These are phyloP conservation scores for Teleogryllus oceanicus DNA, from an alignment of 2,888 invertebrate species.

Conservation along the genomic window DNA sequence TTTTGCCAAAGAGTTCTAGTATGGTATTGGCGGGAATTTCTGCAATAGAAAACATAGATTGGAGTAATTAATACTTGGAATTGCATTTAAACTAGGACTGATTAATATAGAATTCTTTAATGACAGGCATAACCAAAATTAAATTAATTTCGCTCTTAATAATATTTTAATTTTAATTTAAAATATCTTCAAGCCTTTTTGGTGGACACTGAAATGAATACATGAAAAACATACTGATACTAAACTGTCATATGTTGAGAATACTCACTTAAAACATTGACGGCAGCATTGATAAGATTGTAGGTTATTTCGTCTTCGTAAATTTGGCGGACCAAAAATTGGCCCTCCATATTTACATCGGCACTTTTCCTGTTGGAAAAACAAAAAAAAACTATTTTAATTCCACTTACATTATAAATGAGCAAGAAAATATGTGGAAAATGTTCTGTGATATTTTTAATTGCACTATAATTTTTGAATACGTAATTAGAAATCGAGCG, in stretches of 20 bases:
- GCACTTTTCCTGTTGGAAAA: slow-evolving; percentile 73
- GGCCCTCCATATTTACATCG: slow-evolving; percentile 90
- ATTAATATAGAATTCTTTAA: no score
- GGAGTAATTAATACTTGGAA: not conserved
- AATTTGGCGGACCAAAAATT: slow-evolving; percentile 89
- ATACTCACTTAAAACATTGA: slow-evolving; percentile 80
- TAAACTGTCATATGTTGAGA: no score
- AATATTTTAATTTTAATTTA: no score
- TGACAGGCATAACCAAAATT: no score
- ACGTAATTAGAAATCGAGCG: no score
- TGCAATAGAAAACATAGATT: slow-evolving; percentile 47
- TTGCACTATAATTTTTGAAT: no score
- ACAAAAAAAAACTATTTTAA: not conserved
- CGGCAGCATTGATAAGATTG: slow-evolving; percentile 87
- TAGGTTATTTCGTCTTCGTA: slow-evolving; percentile 95
- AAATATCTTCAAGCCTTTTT: no score
- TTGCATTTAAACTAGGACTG: no score
- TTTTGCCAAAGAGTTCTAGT: slow-evolving; percentile 86
- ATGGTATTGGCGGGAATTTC: slow-evolving; percentile 88
- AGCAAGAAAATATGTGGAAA: not conserved
- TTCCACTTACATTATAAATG: no score
- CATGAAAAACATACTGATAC: no score
- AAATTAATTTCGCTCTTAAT: no score
- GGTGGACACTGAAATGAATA: no score
- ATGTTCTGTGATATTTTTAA: not conserved